Evolutionary conservation across 2,888 invertebrate species (phyloP).

Genomic region (Eubasilissa splendida): DNA sequence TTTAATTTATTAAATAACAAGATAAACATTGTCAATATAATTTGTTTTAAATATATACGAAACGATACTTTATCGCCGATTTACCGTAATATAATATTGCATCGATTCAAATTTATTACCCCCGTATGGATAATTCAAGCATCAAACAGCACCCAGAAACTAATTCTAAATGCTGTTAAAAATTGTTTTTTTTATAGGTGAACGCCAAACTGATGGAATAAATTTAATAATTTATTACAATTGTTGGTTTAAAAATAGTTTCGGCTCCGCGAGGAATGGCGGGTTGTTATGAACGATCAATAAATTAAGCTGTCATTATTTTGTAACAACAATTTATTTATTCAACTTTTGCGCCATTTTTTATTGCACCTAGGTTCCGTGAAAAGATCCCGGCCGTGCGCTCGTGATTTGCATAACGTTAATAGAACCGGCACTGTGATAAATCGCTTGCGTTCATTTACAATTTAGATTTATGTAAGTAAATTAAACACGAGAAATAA

Average conservation of each 20-base stretch:
- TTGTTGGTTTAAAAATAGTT: conserved; percentile 24
- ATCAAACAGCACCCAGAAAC: not conserved
- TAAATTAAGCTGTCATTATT: conserved; percentile 29
- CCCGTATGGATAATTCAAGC: conserved; percentile 6
- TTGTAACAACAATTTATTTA: conserved; percentile 27
- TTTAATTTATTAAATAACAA: conserved; percentile 27
- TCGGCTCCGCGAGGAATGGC: not conserved
- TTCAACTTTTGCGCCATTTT: not conserved
- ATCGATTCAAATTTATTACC: conserved; percentile 10
- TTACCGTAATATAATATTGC: conserved; percentile 17
- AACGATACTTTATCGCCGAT: conserved; percentile 29
- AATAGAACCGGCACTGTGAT: conserved; percentile 21
- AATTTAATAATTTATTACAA: conserved; percentile 9
- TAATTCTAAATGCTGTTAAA: not conserved
- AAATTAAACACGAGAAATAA: conserved; percentile 35
- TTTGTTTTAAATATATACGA: conserved; percentile 37
- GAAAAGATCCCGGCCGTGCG: not conserved
- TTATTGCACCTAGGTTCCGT: conserved; percentile 1
- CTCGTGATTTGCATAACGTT: conserved; percentile 16
- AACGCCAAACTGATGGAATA: not conserved
- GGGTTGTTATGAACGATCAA: conserved; percentile 12
- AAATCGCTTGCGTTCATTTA: conserved; percentile 24
- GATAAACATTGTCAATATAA: conserved; percentile 30
- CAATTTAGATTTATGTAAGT: conserved; percentile 36
- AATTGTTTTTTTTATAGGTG: not conserved